These are phyloP conservation scores for Nylanderia fulva DNA, from an alignment of 1,140 invertebrate species.

Conservation along the genomic window DNA sequence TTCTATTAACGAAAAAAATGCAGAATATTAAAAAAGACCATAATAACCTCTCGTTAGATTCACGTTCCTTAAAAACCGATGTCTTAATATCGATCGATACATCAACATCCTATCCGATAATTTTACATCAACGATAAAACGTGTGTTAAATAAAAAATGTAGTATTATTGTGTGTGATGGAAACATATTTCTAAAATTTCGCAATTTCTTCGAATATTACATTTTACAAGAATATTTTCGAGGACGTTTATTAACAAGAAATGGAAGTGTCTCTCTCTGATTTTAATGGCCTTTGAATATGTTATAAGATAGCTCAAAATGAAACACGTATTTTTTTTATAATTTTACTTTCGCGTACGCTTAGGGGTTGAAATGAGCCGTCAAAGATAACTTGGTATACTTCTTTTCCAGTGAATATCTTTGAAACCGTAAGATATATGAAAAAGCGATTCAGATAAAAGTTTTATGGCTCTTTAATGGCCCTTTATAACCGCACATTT, in stretches of 20 bases:
- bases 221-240: background rate
- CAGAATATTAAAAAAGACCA: constrained; percentile 13
- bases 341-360: too few relatives aligned
- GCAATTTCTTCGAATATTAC: background rate
- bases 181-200: constrained; percentile 9
- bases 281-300: too few relatives aligned
- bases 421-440: too few relatives aligned
- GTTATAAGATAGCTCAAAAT: background rate
- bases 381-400: too few relatives aligned
- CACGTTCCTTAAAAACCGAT: background rate
- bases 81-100: background rate
- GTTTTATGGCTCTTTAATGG: too few relatives aligned
- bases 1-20: background rate
- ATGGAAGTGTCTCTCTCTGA: too few relatives aligned
- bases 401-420: too few relatives aligned
- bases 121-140: constrained; percentile 23
- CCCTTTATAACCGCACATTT: too few relatives aligned
- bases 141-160: constrained; percentile 22
- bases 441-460: too few relatives aligned
- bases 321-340: background rate
- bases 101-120: constrained; percentile 10
- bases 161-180: background rate
- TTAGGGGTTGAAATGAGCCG: too few relatives aligned
- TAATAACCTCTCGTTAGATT: constrained; percentile 7
- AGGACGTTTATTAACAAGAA: too few relatives aligned